These are phyloP conservation scores for Sebastes variabilis DNA, from an alignment of 2,797 vertebrate species.

Conservation along the genomic window DNA sequence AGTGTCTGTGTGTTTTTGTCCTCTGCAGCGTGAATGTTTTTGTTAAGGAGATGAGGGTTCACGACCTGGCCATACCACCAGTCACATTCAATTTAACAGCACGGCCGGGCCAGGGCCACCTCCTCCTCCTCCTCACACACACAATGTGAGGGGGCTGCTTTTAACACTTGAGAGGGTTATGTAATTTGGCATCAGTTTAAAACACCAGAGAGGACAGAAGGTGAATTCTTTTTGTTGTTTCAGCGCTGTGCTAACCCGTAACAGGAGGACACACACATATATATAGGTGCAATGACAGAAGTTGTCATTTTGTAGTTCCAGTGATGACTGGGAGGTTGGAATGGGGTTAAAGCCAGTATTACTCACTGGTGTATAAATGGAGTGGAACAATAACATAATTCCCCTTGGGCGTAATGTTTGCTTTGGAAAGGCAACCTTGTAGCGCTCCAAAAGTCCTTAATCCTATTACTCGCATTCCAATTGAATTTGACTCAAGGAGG, in stretches of 20 bases:
- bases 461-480: constrained; percentile 86
- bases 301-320: constrained; percentile 35
- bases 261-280: constrained; percentile 7
- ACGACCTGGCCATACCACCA: constrained; percentile 80
- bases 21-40: constrained; percentile 81
- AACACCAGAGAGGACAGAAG: neutral
- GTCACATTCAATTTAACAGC: constrained; percentile 81
- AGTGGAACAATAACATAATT: constrained; percentile 84
- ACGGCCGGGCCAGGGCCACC: constrained; percentile 24
- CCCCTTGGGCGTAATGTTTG: constrained; percentile 81
- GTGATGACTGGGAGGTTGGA: constrained; percentile 24
- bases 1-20: constrained; percentile 76
- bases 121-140: constrained; percentile 36
- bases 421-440: constrained; percentile 83
- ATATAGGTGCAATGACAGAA: constrained; percentile 13
- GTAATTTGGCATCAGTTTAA: constrained; percentile 57
- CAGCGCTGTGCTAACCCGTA: constrained; percentile 9
- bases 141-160: constrained; percentile 24
- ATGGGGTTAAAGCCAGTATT: constrained; percentile 65
- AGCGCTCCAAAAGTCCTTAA: constrained; percentile 83
- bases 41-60: constrained; percentile 83
- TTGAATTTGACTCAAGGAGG: constrained; percentile 81
- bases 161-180: constrained; percentile 45
- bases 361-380: constrained; percentile 77
- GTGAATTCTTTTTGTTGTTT: neutral